Conservation (phyloP, 2,888 invertebrate genomes). For the Tineola bisselliella region DNA sequence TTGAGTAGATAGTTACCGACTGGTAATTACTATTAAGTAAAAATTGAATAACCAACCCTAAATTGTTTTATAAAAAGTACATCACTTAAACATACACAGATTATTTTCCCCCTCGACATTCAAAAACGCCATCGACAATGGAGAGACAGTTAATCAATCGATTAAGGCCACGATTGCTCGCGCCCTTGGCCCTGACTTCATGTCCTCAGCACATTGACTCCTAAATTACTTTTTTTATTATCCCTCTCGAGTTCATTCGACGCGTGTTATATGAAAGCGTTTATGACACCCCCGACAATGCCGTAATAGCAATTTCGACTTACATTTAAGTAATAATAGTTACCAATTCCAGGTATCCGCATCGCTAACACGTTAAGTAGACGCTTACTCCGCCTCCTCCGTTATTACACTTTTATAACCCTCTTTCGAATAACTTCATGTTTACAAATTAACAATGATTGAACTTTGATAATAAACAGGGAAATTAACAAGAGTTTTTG, state of each 20-base stretch:
- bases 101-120: neutral
- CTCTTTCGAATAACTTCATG: too few species aligned
- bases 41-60: too few species aligned
- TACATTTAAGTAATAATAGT: neutral
- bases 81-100: neutral
- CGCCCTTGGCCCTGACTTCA: slow-evolving; percentile 21
- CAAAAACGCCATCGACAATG: neutral
- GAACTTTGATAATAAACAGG: too few species aligned
- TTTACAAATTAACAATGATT: too few species aligned
- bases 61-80: too few species aligned
- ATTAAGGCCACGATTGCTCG: slow-evolving; percentile 18
- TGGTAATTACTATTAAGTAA: too few species aligned
- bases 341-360: neutral
- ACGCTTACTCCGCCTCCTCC: neutral
- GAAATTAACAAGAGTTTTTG: too few species aligned
- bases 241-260: slow-evolving; percentile 17
- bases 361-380: neutral
- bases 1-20: too few species aligned
- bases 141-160: slow-evolving; percentile 5
- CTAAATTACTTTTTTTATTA: slow-evolving; percentile 27
- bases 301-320: slow-evolving; percentile 1
- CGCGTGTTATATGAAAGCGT: neutral
- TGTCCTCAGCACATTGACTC: slow-evolving; percentile 17
- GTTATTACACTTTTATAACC: neutral
- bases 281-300: slow-evolving; percentile 12